Conservation (phyloP, 2,797 vertebrate species). For the Carcharodon carcharias region DNA sequence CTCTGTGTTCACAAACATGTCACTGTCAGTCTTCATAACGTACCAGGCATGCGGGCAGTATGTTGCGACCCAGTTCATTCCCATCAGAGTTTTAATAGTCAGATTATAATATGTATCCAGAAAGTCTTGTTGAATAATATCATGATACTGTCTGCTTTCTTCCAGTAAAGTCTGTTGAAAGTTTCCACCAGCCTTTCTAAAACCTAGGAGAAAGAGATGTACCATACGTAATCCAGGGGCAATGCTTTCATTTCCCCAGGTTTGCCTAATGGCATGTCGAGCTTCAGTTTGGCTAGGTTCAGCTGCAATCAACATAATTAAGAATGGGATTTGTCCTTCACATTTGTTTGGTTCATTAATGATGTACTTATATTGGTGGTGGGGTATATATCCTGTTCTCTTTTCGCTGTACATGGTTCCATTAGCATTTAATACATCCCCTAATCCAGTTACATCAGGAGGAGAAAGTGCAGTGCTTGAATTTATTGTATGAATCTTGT, state of each 20-base stretch:
- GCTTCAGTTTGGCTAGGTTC: constrained; percentile 80
- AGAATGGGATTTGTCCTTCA: constrained; percentile 64
- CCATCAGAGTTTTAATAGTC: constrained; percentile 94
- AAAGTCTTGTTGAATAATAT: constrained; percentile 93
- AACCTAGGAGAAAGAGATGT: constrained; percentile 80
- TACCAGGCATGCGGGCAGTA: constrained; percentile 75
- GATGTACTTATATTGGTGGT: constrained; percentile 73
- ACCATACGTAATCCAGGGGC: constrained; percentile 64
- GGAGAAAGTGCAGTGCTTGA: constrained; percentile 55
- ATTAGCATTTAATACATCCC: constrained; percentile 63
- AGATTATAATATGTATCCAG: constrained; percentile 88
- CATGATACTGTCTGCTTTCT: constrained; percentile 75
- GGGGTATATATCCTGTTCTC: constrained; percentile 50
- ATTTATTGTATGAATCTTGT: constrained; percentile 58
- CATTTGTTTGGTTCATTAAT: constrained; percentile 85
- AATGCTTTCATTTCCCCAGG: constrained; percentile 86
- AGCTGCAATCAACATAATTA: constrained; percentile 82
- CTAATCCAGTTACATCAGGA: constrained; percentile 59
- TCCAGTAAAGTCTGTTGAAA: constrained; percentile 71
- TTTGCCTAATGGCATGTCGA: constrained; percentile 84
- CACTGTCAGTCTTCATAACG: constrained; percentile 96
- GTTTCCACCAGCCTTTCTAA: constrained; percentile 61
- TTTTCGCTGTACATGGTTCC: constrained; percentile 66
- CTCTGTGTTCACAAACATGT: constrained; percentile 96
- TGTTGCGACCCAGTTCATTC: constrained; percentile 90